Conservation (phyloP, 2,113 vertebrate species). For the Odobenus rosmarus region DNA sequence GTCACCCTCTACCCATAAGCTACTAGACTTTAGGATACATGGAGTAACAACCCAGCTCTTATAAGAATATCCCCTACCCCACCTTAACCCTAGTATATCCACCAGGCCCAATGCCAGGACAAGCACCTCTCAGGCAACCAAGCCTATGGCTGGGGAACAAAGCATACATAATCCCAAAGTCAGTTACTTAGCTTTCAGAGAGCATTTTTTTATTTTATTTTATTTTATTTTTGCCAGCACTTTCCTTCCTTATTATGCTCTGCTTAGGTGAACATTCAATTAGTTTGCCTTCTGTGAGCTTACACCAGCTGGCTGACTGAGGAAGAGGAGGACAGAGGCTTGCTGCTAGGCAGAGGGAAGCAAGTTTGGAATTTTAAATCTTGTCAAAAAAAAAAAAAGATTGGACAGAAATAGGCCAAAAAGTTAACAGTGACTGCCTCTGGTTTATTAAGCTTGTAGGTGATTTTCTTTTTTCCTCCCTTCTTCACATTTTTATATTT, state of each 20-base stretch:
- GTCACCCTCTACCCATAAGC: not conserved
- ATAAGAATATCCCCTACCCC: not conserved
- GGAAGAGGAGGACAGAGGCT: constrained; percentile 72
- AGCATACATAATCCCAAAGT: constrained; percentile 14
- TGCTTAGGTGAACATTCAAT: constrained; percentile 73
- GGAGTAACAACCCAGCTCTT: not conserved
- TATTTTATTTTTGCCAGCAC: not conserved
- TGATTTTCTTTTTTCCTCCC: constrained; percentile 55
- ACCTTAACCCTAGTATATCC: not conserved
- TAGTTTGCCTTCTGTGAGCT: constrained; percentile 66
- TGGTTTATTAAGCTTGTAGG: constrained; percentile 71
- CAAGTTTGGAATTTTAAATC: constrained; percentile 72
- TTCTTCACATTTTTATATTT: constrained; percentile 73
- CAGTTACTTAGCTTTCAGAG: constrained; percentile 23
- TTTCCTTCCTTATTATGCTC: constrained; percentile 67
- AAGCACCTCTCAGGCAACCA: not conserved
- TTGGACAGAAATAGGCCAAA: constrained; percentile 78
- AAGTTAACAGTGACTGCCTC: constrained; percentile 74
- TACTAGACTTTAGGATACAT: not conserved
- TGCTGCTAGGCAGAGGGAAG: constrained; percentile 67
- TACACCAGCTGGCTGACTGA: constrained; percentile 67
- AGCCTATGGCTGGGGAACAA: not conserved
- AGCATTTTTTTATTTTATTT: not conserved
- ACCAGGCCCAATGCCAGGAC: not conserved
- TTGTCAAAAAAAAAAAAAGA: constrained; percentile 60